These are phyloP conservation scores for Platysteira castanea DNA, from an alignment of 2,113 vertebrate genomes.

Conservation along the genomic window DNA sequence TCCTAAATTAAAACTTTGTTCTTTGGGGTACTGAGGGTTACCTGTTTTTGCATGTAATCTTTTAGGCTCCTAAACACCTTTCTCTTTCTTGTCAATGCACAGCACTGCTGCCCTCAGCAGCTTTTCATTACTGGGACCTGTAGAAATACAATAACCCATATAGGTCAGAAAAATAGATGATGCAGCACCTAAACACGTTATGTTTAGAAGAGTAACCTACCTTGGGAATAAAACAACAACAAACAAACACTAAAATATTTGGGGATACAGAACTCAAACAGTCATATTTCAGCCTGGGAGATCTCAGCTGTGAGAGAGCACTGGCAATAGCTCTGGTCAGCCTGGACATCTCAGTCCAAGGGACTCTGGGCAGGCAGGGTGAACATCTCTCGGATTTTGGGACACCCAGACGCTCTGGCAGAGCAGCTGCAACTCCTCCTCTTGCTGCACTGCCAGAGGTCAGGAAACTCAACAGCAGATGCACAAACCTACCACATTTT, in stretches of 20 bases:
- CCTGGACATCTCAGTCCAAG: fast-evolving
- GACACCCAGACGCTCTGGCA: background rate
- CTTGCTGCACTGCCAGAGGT: fast-evolving
- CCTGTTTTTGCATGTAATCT: background rate
- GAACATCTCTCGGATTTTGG: background rate
- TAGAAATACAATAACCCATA: background rate
- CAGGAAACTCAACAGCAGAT: background rate
- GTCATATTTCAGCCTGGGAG: background rate
- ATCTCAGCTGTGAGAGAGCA: background rate
- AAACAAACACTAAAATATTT: background rate
- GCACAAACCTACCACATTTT: background rate
- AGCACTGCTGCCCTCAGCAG: background rate
- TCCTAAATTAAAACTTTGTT: background rate
- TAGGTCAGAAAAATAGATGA: background rate
- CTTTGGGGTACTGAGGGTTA: background rate
- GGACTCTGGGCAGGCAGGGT: background rate
- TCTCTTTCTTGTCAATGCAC: background rate
- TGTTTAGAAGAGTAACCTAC: background rate
- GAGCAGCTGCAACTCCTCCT: background rate
- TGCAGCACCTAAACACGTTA: background rate
- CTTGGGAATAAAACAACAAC: background rate
- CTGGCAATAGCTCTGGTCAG: background rate
- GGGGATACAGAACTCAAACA: background rate
- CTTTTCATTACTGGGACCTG: background rate
- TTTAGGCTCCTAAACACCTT: background rate